Evolutionary conservation across 2,113 vertebrate species (phyloP).

Genomic region (Mesoclemmys tuberculata): DNA sequence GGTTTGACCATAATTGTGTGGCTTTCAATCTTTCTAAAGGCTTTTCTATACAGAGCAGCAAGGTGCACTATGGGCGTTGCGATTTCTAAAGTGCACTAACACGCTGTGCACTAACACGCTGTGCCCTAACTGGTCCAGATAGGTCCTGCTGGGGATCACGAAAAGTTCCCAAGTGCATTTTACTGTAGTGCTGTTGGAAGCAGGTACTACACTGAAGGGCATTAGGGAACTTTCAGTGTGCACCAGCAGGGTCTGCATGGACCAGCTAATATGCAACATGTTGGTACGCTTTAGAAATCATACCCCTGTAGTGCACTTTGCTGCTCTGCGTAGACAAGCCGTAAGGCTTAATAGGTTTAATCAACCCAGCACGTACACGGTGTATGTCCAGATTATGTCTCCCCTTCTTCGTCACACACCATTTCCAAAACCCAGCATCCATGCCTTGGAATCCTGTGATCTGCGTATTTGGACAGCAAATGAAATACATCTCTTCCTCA

Average conservation of each 20-base stretch:
- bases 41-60: not conserved
- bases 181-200: not conserved
- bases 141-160: not conserved
- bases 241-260: not conserved
- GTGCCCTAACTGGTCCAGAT: not conserved
- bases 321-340: not conserved
- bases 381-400: not conserved
- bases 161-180: not conserved
- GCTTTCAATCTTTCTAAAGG: not conserved
- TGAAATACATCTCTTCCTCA: not conserved
- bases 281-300: not conserved
- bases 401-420: not conserved
- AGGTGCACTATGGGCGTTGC: not conserved
- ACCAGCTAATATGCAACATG: not conserved
- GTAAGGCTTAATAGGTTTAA: not conserved
- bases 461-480: constrained; percentile 3
- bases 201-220: not conserved
- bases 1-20: not conserved
- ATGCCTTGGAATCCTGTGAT: not conserved
- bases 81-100: too few relatives aligned
- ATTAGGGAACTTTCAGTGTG: not conserved
- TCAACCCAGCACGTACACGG: not conserved
- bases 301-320: not conserved
- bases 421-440: not conserved
- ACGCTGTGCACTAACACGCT: too few relatives aligned